Evolutionary conservation across 2,888 invertebrate species (phyloP).

Genomic region (Aporophyla nigra): DNA sequence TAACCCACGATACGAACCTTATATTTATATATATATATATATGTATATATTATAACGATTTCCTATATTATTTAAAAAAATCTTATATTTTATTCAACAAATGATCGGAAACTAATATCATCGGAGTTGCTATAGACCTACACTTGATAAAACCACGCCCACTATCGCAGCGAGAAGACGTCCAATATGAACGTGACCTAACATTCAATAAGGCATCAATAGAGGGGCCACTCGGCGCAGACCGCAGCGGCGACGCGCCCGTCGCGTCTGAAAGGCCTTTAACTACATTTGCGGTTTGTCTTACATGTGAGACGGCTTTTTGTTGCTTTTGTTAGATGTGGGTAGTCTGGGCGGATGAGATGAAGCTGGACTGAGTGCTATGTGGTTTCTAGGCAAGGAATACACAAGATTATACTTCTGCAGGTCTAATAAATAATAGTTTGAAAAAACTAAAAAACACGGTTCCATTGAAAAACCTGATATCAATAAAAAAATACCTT

Average conservation of each 20-base stretch:
- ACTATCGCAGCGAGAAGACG: neutral
- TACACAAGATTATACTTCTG: neutral
- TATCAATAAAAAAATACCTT: too few relatives aligned
- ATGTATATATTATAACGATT: too few relatives aligned
- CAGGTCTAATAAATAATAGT: too few relatives aligned
- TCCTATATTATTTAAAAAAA: too few relatives aligned
- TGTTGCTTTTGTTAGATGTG: conserved; percentile 58
- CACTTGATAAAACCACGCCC: neutral
- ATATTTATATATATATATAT: too few relatives aligned
- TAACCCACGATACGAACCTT: too few relatives aligned
- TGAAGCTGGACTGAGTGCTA: conserved; percentile 33
- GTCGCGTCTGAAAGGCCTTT: conserved; percentile 62
- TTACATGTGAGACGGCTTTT: conserved; percentile 54
- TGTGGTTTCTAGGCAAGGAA: neutral
- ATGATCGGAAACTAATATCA: too few relatives aligned
- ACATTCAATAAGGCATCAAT: conserved; percentile 68
- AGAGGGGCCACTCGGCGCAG: conserved; percentile 59
- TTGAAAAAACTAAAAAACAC: too few relatives aligned
- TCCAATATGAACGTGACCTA: conserved; percentile 30
- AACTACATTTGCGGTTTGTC: conserved; percentile 66
- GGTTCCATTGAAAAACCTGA: too few relatives aligned
- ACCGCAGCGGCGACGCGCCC: conserved; percentile 58
- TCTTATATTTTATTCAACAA: too few relatives aligned
- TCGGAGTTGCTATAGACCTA: too few relatives aligned
- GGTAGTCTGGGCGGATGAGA: conserved; percentile 32